Percentiles rank a stretch among this genome's conserved stretches.
These are phyloP conservation scores for Hydractinia echinata DNA, from an alignment of 30 jellyfish, hydroid and myxozoan species.

Conservation along the genomic window DNA sequence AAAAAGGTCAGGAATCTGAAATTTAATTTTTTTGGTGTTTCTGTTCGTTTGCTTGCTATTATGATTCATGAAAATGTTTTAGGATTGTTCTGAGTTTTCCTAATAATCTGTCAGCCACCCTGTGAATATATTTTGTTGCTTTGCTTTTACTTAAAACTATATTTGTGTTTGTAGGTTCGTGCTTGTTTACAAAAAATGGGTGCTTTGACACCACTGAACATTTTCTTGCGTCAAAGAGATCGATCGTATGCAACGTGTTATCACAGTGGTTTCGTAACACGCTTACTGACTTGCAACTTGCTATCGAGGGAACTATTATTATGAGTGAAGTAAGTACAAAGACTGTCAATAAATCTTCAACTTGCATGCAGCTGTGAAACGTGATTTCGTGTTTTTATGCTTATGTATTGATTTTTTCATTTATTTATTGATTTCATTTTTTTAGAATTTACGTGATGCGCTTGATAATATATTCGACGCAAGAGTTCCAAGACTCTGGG, in stretches of 20 bases:
- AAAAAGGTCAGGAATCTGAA: too few relatives aligned
- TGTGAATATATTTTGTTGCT: too few relatives aligned
- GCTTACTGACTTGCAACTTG: constrained; percentile 81
- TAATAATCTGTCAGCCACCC: too few relatives aligned
- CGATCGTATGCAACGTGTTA: constrained; percentile 97
- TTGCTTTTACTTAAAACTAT: too few relatives aligned
- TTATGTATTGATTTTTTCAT: too few relatives aligned
- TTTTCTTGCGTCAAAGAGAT: constrained; percentile 87
- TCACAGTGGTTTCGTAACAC: constrained; percentile 81
- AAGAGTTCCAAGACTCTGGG: constrained; percentile 88
- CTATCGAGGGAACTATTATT: constrained; percentile 91
- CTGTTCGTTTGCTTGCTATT: too few relatives aligned
- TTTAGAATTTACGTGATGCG: constrained; percentile 89
- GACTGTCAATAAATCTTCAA: too few relatives aligned
- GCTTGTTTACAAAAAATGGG: constrained; percentile 92
- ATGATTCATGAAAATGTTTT: too few relatives aligned
- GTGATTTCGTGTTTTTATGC: too few relatives aligned
- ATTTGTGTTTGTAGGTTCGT: constrained; percentile 44
- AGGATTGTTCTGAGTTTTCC: too few relatives aligned
- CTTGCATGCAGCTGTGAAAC: too few relatives aligned
- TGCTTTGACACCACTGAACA: constrained; percentile 79
- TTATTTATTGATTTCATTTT: not conserved
- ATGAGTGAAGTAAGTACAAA: constrained; percentile 82
- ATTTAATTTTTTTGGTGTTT: too few relatives aligned
- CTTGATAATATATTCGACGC: constrained; percentile 90